A percentile compares a stretch with the other conserved stretches of the same genome.
phyloP scores from a whole-genome alignment of 2,113 vertebrate species.

The Carassius carassius region DNA sequence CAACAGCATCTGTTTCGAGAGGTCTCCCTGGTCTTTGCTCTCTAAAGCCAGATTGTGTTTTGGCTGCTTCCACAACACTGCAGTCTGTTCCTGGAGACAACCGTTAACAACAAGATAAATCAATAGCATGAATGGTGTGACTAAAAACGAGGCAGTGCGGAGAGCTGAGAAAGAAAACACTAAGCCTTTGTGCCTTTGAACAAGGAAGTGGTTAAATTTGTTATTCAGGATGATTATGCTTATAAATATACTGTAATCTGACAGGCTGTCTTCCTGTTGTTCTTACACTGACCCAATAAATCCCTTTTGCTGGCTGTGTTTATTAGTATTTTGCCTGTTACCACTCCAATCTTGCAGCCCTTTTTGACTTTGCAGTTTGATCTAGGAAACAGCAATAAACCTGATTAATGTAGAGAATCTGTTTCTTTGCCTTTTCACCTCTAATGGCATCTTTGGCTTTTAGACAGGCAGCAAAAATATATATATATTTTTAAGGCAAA shows the following conservation, averaged over 20 bases:
- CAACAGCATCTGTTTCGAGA: slow-evolving; percentile 37
- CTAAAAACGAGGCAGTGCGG: slow-evolving; percentile 33
- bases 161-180: slow-evolving; percentile 30
- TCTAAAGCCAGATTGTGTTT: slow-evolving; percentile 52
- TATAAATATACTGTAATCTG: slow-evolving; percentile 6
- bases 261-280: slow-evolving; percentile 19
- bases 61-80: slow-evolving; percentile 51
- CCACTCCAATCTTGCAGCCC: not conserved
- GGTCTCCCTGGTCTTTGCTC: slow-evolving; percentile 24
- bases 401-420: not conserved
- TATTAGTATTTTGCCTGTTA: slow-evolving; percentile 7
- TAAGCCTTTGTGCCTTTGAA: slow-evolving; percentile 42
- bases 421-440: not conserved
- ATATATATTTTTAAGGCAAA: not conserved
- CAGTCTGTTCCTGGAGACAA: slow-evolving; percentile 58
- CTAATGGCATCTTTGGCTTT: not conserved
- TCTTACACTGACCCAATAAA: slow-evolving; percentile 16
- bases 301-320: not conserved
- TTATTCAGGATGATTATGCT: slow-evolving; percentile 27
- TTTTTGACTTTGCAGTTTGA: not conserved
- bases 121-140: slow-evolving; percentile 44
- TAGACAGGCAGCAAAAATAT: not conserved
- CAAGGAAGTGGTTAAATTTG: slow-evolving; percentile 44
- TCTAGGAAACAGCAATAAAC: not conserved
- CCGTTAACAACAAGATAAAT: slow-evolving; percentile 54